Evolutionary conservation across 2,888 invertebrate genomes (phyloP), one percentile per base, ranked within the genome.

Genomic region (Boloria selene): DNA sequence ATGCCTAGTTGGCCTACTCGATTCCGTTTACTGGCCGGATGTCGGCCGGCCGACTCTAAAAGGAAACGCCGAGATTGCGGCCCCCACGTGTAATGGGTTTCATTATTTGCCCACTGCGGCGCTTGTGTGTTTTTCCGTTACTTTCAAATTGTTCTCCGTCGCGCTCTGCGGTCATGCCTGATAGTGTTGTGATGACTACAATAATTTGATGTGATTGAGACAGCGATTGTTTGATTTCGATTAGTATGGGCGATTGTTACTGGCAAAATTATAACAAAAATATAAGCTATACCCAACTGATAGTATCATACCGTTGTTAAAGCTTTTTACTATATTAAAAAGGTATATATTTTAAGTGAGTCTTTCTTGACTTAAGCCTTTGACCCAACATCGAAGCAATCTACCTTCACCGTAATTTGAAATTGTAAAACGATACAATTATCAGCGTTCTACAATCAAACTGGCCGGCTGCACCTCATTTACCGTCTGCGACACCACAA

Each of bases 61-160:
- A 86, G 86, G 87, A 86, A 87, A 87, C 75, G 78, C 77, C 83
- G 81, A 83, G 86, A 87, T 86, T 83, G 84, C 83, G 81, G 75
- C 74, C 77, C 80, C 82, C 65, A 69, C 70, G 69, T 70, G 69
- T 64, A 68, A 86, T 86, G 77, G 84, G 79, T 83, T 84, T 84
- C 84, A 84, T 87, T 87, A 87, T 86, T 85, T 83, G 81, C 81
- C 55, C 67, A 55, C 77, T 75, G 77, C 73, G 75, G 74, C 65
- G 65, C 61, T 67, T 69, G 71, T 72, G 53, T 70, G 67, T 71
- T 74, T 72, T 68, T 71, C 69, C 64, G 64, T 72, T 69, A 66
- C 60, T 68, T 69, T 68, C 56, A 66, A 69, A 67, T 61, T 59
- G 69, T 71, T 70, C 67, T 54, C 51, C 67, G 53, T 61, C 54